Percentiles rank a stretch among this genome's conserved stretches.
Evolutionary conservation across 2,113 vertebrate genomes (phyloP).

Genomic region (Phasianus colchicus): DNA sequence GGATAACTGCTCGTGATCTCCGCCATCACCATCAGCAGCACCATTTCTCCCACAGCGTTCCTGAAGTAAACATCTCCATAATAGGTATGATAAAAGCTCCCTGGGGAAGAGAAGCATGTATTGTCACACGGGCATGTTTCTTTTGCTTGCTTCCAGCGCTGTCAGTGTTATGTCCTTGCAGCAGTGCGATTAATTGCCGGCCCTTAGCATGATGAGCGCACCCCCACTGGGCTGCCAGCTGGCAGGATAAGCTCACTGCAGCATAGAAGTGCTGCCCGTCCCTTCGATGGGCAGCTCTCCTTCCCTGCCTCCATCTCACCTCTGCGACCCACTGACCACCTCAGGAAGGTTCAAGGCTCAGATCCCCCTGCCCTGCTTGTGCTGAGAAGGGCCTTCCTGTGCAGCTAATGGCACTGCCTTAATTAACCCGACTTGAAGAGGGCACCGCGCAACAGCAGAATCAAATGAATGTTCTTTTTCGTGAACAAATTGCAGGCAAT

Average conservation of each 20-base stretch:
- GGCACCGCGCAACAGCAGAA: not conserved
- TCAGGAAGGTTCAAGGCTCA: not conserved
- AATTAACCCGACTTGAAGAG: not conserved
- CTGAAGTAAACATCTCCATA: slow-evolving; percentile 38
- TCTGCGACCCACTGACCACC: not conserved
- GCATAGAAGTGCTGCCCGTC: not conserved
- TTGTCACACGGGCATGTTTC: not conserved
- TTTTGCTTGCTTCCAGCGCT: not conserved
- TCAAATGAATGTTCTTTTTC: not conserved
- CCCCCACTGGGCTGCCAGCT: slow-evolving; percentile 2
- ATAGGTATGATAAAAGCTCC: slow-evolving; percentile 4
- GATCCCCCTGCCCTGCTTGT: not conserved
- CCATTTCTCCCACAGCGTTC: not conserved
- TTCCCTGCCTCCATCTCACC: not conserved
- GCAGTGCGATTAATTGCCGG: slow-evolving; percentile 14
- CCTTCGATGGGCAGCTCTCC: not conserved
- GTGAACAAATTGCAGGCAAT: not conserved
- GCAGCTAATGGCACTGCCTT: not conserved
- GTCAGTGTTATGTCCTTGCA: slow-evolving; percentile 2
- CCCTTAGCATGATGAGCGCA: slow-evolving; percentile 32
- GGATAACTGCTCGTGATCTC: not conserved
- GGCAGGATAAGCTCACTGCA: not conserved
- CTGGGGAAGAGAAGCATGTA: slow-evolving; percentile 11
- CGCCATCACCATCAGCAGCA: not conserved
- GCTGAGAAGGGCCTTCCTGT: fast-evolving